Evolutionary conservation across 2,797 vertebrate species (phyloP).

Genomic region (Holocentrus rufus): DNA sequence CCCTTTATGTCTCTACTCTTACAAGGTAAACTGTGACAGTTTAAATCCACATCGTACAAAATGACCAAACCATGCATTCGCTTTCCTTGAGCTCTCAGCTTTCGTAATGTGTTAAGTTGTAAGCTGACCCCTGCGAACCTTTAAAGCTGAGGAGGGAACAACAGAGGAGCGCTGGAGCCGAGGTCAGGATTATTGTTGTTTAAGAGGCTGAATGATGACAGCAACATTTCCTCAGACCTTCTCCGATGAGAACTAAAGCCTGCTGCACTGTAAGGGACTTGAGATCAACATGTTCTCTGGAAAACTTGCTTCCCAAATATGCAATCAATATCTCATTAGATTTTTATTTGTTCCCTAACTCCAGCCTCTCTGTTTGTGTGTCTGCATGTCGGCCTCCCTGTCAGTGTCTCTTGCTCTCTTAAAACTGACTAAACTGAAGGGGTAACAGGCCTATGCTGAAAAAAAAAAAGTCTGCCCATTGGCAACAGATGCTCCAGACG

Average conservation of each 20-base stretch:
- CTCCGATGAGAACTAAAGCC: neutral
- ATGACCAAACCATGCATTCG: conserved; percentile 1
- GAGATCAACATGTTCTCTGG: too few relatives aligned
- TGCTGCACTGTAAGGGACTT: conserved; percentile 24
- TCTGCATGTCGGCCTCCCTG: conserved; percentile 7
- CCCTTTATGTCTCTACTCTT: too few relatives aligned
- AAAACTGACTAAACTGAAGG: conserved; percentile 23
- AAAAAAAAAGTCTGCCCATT: conserved; percentile 13
- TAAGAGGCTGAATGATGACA: conserved; percentile 23
- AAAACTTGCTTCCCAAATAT: too few relatives aligned
- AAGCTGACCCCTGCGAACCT: conserved; percentile 41
- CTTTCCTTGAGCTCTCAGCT: conserved; percentile 22
- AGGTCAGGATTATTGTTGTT: conserved; percentile 29
- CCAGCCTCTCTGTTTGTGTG: conserved; percentile 13
- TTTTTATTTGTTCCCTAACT: conserved; percentile 12
- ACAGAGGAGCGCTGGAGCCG: conserved; percentile 24
- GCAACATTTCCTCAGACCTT: conserved; percentile 20
- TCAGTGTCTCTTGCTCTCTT: conserved; percentile 4
- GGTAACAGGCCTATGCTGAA: conserved; percentile 18
- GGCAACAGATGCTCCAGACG: conserved; percentile 35
- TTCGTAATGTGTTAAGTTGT: conserved; percentile 32
- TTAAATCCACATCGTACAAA: conserved; percentile 18
- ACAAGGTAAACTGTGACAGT: neutral
- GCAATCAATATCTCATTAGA: too few relatives aligned
- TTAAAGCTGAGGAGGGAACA: conserved; percentile 23